Conservation (phyloP, 2,113 vertebrate species). For the Gobio gobio region DNA sequence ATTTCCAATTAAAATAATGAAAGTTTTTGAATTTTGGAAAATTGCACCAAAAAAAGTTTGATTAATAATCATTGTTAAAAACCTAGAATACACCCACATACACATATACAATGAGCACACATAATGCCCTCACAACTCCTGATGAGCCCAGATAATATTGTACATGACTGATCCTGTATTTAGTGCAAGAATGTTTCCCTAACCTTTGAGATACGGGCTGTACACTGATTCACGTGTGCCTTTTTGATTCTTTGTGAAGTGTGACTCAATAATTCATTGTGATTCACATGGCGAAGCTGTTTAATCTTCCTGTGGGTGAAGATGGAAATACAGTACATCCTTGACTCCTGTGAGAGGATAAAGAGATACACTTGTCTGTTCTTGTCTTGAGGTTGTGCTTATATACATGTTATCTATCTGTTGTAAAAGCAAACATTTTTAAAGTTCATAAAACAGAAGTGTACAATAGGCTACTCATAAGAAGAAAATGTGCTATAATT, state of each 20-base stretch:
- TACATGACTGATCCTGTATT: neutral
- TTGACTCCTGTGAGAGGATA: neutral
- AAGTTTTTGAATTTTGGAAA: too few relatives aligned
- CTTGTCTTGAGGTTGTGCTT: neutral
- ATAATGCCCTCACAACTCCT: neutral
- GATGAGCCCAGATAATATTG: neutral
- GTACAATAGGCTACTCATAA: neutral
- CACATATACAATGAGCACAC: neutral
- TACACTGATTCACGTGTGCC: neutral
- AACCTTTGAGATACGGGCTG: neutral
- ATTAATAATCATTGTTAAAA: neutral
- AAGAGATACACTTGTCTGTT: neutral
- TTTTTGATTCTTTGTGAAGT: neutral
- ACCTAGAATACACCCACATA: too few relatives aligned
- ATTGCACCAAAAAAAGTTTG: neutral
- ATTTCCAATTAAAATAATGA: neutral
- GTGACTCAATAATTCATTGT: neutral
- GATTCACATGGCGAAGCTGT: neutral
- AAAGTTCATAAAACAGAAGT: neutral
- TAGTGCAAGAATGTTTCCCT: neutral
- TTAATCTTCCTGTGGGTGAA: slow-evolving; percentile 7
- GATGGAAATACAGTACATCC: neutral
- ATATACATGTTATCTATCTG: neutral
- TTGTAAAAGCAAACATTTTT: neutral
- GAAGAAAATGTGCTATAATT: neutral